Evolutionary conservation across 2,797 vertebrate genomes (phyloP).

Genomic region (Philypnodon macrostomus): DNA sequence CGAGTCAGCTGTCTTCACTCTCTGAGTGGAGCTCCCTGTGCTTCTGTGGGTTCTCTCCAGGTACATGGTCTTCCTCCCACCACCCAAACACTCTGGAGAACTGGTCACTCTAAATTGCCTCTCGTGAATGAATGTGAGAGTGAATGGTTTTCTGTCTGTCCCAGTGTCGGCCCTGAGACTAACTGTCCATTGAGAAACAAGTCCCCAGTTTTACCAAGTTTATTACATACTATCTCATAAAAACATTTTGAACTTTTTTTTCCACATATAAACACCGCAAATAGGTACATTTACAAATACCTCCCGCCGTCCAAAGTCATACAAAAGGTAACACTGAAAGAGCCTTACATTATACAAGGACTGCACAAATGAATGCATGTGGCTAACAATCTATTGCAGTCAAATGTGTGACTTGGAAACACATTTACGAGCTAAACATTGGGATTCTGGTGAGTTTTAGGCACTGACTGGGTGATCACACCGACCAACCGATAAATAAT

Average conservation of each 20-base stretch:
- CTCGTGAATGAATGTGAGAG: no score
- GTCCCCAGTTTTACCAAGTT: slow-evolving; percentile 63
- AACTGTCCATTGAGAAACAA: slow-evolving; percentile 1
- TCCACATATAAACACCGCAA: slow-evolving; percentile 78
- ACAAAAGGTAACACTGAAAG: slow-evolving; percentile 67
- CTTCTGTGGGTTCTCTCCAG: no score
- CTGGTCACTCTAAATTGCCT: no score
- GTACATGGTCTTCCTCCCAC: no score
- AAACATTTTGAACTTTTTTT: slow-evolving; percentile 63
- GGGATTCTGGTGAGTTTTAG: slow-evolving; percentile 54
- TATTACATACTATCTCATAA: slow-evolving; percentile 75
- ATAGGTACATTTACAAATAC: slow-evolving; percentile 77
- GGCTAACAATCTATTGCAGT: slow-evolving; percentile 33
- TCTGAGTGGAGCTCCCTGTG: no score
- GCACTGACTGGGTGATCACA: slow-evolving; percentile 58
- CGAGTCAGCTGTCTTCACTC: no score
- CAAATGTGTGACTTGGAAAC: slow-evolving; percentile 22
- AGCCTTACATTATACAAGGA: slow-evolving; percentile 60
- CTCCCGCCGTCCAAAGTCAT: slow-evolving; percentile 64
- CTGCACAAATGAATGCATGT: slow-evolving; percentile 24
- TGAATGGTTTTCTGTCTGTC: no score
- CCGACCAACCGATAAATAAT: slow-evolving; percentile 42
- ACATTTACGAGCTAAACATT: slow-evolving; percentile 45
- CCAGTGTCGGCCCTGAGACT: no score
- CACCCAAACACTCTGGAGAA: no score